phyloP scores from a whole-genome alignment of 2,797 vertebrate species.

The Microctenopoma steveboyesi region DNA sequence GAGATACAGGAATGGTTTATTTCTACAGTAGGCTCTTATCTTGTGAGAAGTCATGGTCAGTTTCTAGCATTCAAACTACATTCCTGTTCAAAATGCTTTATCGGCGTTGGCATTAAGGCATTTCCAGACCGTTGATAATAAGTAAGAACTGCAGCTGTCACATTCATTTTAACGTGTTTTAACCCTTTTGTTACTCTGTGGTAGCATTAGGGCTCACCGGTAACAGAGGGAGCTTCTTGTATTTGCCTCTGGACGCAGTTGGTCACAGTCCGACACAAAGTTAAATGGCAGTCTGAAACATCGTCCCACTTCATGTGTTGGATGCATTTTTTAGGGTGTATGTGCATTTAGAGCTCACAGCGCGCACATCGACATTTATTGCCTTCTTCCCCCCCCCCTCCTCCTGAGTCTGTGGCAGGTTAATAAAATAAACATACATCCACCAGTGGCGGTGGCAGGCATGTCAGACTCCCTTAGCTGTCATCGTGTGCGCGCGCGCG shows the following conservation, averaged over 20 bases:
- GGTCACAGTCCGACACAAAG: slow-evolving; percentile 39
- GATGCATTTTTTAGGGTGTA: neutral
- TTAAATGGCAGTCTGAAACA: slow-evolving; percentile 43
- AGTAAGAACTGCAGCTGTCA: neutral
- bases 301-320: neutral
- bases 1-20: slow-evolving; percentile 46
- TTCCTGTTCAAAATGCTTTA: neutral
- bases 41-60: slow-evolving; percentile 11
- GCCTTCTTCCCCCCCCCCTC: neutral
- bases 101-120: neutral
- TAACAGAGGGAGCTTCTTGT: neutral
- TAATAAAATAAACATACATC: slow-evolving; percentile 82
- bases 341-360: slow-evolving; percentile 28
- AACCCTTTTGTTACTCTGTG: neutral
- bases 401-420: slow-evolving; percentile 65
- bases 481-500: slow-evolving; percentile 49
- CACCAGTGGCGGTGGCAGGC: slow-evolving; percentile 67
- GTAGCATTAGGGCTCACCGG: neutral
- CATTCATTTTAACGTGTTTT: neutral
- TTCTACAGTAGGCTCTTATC: slow-evolving; percentile 17
- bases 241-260: slow-evolving; percentile 26
- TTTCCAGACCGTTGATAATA: neutral
- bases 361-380: neutral
- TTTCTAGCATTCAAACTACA: neutral
- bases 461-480: slow-evolving; percentile 76